A percentile compares a stretch with the other conserved stretches of the same genome.
Conservation (phyloP, 2,888 invertebrate species). For the Pandemis heparana region DNA sequence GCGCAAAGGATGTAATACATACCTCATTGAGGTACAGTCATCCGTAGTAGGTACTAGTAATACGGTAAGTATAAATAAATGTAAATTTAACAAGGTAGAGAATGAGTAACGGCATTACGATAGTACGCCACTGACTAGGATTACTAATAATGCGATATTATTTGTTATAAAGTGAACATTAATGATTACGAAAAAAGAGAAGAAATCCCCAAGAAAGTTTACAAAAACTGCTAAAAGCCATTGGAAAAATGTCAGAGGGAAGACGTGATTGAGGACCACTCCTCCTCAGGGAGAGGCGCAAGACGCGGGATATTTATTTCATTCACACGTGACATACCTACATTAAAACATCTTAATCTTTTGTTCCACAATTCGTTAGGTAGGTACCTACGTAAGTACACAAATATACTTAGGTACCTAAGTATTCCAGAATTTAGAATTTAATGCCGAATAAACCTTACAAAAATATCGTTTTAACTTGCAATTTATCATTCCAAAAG, state of each 20-base stretch:
- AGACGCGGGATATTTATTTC: conserved; percentile 29
- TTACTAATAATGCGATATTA: not conserved
- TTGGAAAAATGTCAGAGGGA: conserved; percentile 21
- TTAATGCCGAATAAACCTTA: conserved; percentile 2
- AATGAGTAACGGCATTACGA: too few relatives aligned
- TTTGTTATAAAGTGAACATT: conserved; percentile 13
- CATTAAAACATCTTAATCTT: conserved; percentile 19
- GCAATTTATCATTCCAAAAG: not conserved
- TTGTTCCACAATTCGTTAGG: not conserved
- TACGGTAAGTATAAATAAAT: too few relatives aligned
- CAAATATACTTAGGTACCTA: not conserved
- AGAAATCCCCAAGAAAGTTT: conserved; percentile 18
- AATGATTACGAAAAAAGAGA: conserved; percentile 13
- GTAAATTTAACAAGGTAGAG: too few relatives aligned
- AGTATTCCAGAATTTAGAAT: not conserved
- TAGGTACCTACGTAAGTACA: not conserved
- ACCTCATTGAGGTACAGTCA: too few relatives aligned
- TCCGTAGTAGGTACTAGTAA: too few relatives aligned
- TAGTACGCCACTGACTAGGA: not conserved
- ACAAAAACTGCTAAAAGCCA: conserved; percentile 23
- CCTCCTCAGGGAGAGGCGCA: not conserved
- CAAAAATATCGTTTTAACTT: conserved; percentile 24
- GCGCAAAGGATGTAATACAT: too few relatives aligned
- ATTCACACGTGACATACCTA: conserved; percentile 30
- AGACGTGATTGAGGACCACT: conserved; percentile 27